Evolutionary conservation across 2,113 vertebrate species (phyloP).

Genomic region (Colistium nudipinnis): DNA sequence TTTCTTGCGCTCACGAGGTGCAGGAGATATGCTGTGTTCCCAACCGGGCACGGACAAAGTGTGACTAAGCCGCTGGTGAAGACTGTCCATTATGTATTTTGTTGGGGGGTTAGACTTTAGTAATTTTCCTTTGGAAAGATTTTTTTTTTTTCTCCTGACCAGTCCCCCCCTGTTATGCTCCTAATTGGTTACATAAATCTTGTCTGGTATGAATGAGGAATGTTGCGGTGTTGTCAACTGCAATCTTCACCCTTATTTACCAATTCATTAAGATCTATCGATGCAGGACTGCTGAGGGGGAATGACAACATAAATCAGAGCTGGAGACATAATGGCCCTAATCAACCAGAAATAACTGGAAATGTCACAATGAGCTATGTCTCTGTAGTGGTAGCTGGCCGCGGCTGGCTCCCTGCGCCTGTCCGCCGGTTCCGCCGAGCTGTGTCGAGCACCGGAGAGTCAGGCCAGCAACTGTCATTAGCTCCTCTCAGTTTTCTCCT

Average conservation of each 20-base stretch:
- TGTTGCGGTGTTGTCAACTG: constrained; percentile 99
- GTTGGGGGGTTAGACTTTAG: constrained; percentile 93
- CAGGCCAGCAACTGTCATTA: constrained; percentile 83
- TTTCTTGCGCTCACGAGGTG: constrained; percentile 46
- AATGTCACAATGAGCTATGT: constrained; percentile 99
- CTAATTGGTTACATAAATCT: constrained; percentile 99
- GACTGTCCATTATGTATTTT: constrained; percentile 94
- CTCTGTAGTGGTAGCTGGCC: constrained; percentile 80
- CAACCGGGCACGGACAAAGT: constrained; percentile 82
- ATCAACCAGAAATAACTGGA: constrained; percentile 99
- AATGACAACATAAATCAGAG: constrained; percentile 99
- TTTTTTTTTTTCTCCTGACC: constrained; percentile 93
- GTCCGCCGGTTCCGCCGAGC: constrained; percentile 54
- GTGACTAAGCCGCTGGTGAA: constrained; percentile 90
- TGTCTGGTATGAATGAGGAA: constrained; percentile 99
- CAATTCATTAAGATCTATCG: constrained; percentile 99
- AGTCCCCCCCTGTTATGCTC: constrained; percentile 90
- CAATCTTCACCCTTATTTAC: constrained; percentile 99
- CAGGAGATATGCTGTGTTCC: constrained; percentile 47
- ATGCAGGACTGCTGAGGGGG: constrained; percentile 96
- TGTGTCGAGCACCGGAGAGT: constrained; percentile 41
- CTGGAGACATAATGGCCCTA: constrained; percentile 99
- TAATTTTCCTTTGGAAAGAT: constrained; percentile 98
- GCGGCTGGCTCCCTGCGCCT: constrained; percentile 45
- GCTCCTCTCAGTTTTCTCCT: constrained; percentile 68